Evolutionary conservation across 2,113 vertebrate genomes (phyloP), one percentile per base, ranked within the genome.

Genomic region (Axis porcinus): DNA sequence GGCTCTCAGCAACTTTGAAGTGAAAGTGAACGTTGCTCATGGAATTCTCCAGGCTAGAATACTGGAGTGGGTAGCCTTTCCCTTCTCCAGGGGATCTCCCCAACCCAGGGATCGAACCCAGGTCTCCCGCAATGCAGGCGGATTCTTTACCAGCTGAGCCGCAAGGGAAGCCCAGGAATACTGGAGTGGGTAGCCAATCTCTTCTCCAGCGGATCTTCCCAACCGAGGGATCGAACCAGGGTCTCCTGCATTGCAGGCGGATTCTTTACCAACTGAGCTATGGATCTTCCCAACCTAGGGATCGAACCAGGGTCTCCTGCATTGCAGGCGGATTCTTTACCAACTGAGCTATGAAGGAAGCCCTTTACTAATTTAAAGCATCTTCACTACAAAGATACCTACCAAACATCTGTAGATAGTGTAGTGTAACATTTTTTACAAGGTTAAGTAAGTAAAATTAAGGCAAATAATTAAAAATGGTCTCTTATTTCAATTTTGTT

Each of bases 381-480:
- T 76, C 28, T 97, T 90, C 79, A 23, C 36, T 57, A 25, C 36
- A 76, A 94, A 91, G 23, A 76, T 21, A 7, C 13, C 97, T 89
- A 87, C n/a, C 60, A 58, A 78, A 57, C 50, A 19, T 43, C 27
- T 96, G 27, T 28, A 47, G 57, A 33, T 25, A 17, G 15, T 30
- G 6, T 43, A 16, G 30, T 30, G 58, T 27, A 85, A 90, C 82
- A 70, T 2, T 14, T 94, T 45, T 74, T 74, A 47, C 16, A 85
- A 82, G 23, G 86, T 21, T 89, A 67, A 83, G 58, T 54, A 76
- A 92, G 90, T 36, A 95, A 87, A 96, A 95, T 70, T 45, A 83
- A 95, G 55, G n/a, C 6, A 87, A 67, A 81, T 82, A 60, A 92
- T 64, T 85, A 87, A 91, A 87, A 36, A 92, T 6, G 13, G n/a